Evolutionary conservation across 2,113 vertebrate genomes (phyloP).

Genomic region (Scopus umbretta): DNA sequence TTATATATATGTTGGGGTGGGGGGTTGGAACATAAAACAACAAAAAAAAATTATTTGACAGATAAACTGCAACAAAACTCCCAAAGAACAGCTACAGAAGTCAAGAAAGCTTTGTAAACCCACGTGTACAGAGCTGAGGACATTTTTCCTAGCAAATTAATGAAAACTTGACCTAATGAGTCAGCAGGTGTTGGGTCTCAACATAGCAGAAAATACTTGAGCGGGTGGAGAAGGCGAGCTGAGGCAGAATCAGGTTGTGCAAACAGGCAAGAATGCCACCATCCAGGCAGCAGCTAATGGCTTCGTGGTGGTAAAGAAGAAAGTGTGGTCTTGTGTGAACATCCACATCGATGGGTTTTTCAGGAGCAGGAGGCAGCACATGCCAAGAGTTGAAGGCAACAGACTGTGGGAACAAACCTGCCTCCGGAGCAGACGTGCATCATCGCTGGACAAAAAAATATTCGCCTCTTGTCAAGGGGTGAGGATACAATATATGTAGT

Average conservation of each 20-base stretch:
- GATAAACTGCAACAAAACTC: neutral
- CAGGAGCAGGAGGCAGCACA: neutral
- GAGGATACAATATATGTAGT: fast-evolving
- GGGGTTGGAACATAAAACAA: neutral
- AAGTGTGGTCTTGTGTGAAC: neutral
- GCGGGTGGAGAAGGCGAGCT: neutral
- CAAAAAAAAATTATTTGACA: neutral
- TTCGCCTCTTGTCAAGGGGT: neutral
- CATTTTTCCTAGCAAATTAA: neutral
- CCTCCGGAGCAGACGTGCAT: neutral
- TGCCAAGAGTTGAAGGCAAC: neutral
- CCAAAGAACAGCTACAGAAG: neutral
- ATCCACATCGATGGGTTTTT: neutral
- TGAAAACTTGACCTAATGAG: neutral
- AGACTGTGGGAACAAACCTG: neutral
- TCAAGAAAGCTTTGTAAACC: neutral
- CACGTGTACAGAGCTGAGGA: neutral
- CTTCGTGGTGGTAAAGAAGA: neutral
- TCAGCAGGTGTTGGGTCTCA: neutral
- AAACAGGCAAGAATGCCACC: neutral
- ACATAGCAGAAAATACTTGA: neutral
- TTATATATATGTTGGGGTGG: neutral
- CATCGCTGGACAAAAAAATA: neutral
- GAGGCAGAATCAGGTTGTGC: neutral
- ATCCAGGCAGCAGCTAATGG: neutral